Percentiles rank a stretch among this genome's conserved stretches.
Evolutionary conservation across 2,797 vertebrate genomes (phyloP).

Genomic region (Pantherophis vulpinus): DNA sequence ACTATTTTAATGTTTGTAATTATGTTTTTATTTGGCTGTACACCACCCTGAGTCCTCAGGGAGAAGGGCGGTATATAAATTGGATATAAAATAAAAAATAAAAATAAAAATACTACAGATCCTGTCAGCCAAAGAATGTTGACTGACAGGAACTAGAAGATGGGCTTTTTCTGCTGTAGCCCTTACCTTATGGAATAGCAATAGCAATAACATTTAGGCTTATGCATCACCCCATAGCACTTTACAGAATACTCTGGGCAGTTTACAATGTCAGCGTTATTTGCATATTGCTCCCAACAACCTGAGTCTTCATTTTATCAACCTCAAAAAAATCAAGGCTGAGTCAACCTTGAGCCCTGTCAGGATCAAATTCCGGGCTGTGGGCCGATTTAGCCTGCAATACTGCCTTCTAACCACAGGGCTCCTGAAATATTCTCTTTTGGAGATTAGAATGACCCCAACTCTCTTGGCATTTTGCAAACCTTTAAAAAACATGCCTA

Average conservation of each 20-base stretch:
- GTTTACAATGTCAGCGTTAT: neutral
- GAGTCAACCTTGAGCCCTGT: neutral
- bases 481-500: neutral
- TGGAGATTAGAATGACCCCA: neutral
- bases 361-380: too few species aligned
- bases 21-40: too few species aligned
- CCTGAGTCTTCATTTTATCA: neutral
- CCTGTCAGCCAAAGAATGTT: neutral
- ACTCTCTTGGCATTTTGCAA: neutral
- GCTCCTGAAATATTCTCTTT: neutral
- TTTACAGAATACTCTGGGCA: neutral
- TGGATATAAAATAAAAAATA: too few species aligned
- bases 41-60: too few species aligned
- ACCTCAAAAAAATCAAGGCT: neutral
- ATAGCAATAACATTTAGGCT: neutral
- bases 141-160: neutral
- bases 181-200: neutral
- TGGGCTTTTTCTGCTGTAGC: neutral
- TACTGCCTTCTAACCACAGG: neutral
- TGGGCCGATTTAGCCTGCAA: neutral
- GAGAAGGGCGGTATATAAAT: too few species aligned
- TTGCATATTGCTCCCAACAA: neutral
- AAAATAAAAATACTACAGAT: neutral
- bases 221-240: neutral
- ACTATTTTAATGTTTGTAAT: too few species aligned